Base-by-base conservation (phyloP, 2,888 invertebrate species). In the Thymelicus sylvestris region DNA sequence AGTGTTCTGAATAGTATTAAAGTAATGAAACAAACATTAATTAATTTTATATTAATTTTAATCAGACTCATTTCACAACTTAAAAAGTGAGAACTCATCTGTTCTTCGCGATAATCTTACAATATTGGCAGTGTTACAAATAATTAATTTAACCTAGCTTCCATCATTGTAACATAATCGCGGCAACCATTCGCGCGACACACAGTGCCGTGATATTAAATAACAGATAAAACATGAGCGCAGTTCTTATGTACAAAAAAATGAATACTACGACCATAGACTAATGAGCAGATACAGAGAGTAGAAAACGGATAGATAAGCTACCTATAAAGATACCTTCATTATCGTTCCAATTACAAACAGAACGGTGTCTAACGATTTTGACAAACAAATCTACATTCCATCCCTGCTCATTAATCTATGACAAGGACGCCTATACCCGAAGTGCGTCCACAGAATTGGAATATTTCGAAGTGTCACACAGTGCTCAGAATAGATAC, bases 51-150 rank as follows among this genome's bases (percentile, higher is more conserved):
- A 89, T 91, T 91, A 90, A 85, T 89, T 55, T 90, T 92, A 93
- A 89, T 93, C 90, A 90, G 90, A 93, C 92, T 93, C 93, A 91
- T 92, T 92, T 90, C 86, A 90, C 88, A 89, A 91, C 87, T 86
- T 86, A 57, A 91, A 31, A 88, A 90, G 88, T 90, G 90, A 90
- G 90, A 87, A 87, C 85, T 83, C 86, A 85, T 79, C 80, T 77
- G 79, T 76, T 71, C 77, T 74, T 72, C 82, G 82, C 81, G 81
- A 82, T 83, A 78, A 83, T 85, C 83, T 78, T 88, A 87, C 90
- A 88, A 85, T 78, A 85, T 80, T 83, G 82, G 80, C 74, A 77
- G 79, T 47, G 79, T 79, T 83, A 84, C 77, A 86, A 86, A 73
- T 59, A 57, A 72, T 59, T 59, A 57, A 72, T 59, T 73, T 59